Evolutionary conservation across 1,140 invertebrate species (phyloP), one percentile per base, ranked within the genome.

Genomic region (Halyomorpha halys): DNA sequence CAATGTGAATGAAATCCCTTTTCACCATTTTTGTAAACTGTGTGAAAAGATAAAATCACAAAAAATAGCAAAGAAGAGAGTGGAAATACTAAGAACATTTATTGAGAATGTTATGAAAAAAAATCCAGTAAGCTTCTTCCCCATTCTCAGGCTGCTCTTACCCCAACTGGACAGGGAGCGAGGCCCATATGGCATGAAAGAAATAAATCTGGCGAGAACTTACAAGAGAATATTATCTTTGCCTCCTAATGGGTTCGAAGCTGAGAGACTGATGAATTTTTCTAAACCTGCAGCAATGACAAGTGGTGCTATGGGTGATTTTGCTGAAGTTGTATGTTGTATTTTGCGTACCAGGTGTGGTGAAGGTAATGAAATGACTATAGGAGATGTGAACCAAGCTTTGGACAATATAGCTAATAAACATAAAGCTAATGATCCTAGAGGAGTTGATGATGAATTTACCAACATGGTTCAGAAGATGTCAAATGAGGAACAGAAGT

Each of bases 401-500:
- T 76, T 93, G 1, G 85, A 92, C 73, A 75, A 76, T 44, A 81
- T 93, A 60, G 83, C 87, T 11, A 71, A 73, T 14, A 78, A 76
- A 69, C 76, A 82, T 71, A 45, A 16, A 30, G 2, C 21, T 47
- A 15, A 45, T 67, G 63, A 64, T 64, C 59, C 66, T 77, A 72
- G 73, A 71, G 76, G 73, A 2, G 75, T 81, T 54, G 78, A 82
- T 66, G 71, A 80, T 59, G 77, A 76, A 62, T 70, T 87, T 19
- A 74, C 77, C 3, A 71, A 75, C 39, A 73, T 87, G 54, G 69
- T 86, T 3, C 75, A 78, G 21, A 76, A 77, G 47, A 77, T 86
- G 69, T 82, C 81, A n/a, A 80, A 86, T 1, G 66, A 81, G 25
- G 90, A 95, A 72, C 81, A 90, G 65, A 93, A 93, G 76, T 96